A percentile compares a stretch with the other conserved stretches of the same genome.
These are phyloP conservation scores for Vulpes lagopus DNA, from an alignment of 2,113 vertebrate genomes.

Conservation along the genomic window DNA sequence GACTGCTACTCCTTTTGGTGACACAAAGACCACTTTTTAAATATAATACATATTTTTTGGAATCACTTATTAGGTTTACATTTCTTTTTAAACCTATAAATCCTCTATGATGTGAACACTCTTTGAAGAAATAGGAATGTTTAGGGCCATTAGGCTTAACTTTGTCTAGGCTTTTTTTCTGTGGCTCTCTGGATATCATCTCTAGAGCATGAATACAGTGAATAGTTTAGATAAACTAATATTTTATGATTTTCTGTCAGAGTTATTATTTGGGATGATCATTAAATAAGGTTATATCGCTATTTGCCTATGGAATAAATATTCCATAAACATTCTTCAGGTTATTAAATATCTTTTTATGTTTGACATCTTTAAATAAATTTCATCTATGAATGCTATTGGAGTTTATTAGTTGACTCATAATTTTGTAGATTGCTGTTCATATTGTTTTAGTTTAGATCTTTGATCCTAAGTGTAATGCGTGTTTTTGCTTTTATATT, in stretches of 20 bases:
- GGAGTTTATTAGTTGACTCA: not conserved
- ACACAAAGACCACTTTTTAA: not conserved
- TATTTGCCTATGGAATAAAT: not conserved
- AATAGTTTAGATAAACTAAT: not conserved
- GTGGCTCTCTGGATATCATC: not conserved
- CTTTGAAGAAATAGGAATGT: not conserved
- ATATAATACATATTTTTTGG: not conserved
- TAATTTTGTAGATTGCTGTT: not conserved
- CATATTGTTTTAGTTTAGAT: not conserved
- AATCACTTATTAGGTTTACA: not conserved
- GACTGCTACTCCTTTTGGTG: not conserved
- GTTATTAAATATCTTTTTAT: not conserved
- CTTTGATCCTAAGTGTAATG: not conserved
- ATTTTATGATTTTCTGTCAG: not conserved
- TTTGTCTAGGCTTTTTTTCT: not conserved
- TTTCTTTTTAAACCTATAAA: not conserved
- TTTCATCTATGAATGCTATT: not conserved
- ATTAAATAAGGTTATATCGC: not conserved
- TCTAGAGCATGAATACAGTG: not conserved
- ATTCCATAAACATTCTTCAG: not conserved
- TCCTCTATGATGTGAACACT: not conserved
- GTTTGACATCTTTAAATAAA: conserved; percentile 11
- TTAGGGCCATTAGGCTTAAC: not conserved
- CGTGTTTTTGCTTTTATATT: not conserved
- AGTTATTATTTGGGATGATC: not conserved